Percentiles rank a stretch among this genome's conserved stretches.
These are phyloP conservation scores for Meda fulgida DNA, from an alignment of 2,797 vertebrate genomes.

Conservation along the genomic window DNA sequence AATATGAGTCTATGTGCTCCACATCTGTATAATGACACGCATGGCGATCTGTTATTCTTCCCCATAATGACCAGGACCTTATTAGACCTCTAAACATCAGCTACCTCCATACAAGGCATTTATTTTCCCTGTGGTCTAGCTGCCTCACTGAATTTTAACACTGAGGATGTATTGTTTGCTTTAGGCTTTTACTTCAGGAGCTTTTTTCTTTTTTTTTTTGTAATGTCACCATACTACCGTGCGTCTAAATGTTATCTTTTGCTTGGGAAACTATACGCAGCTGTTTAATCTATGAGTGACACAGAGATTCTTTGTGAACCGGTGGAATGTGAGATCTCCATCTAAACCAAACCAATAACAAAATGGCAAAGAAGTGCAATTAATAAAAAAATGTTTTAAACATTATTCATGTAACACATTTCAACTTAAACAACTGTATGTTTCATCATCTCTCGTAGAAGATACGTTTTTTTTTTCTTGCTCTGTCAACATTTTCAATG, in stretches of 20 bases:
- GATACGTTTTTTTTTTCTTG: not conserved
- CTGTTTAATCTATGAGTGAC: slow-evolving; percentile 32
- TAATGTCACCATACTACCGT: not conserved
- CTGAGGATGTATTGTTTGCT: slow-evolving; percentile 17
- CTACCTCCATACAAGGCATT: slow-evolving; percentile 12
- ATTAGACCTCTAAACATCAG: slow-evolving; percentile 38
- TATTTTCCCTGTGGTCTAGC: slow-evolving; percentile 21
- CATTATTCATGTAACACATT: not conserved
- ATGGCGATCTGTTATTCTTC: slow-evolving; percentile 54
- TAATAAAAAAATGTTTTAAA: not conserved
- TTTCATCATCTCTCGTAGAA: not conserved
- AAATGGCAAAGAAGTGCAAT: slow-evolving; percentile 4
- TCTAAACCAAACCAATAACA: slow-evolving; percentile 2
- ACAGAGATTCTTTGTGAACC: slow-evolving; percentile 28
- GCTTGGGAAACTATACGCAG: slow-evolving; percentile 28
- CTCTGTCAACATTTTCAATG: not conserved
- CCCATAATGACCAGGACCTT: slow-evolving; percentile 40
- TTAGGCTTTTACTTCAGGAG: not conserved
- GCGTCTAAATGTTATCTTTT: slow-evolving; percentile 21
- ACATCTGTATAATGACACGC: slow-evolving; percentile 60
- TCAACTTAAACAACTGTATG: not conserved
- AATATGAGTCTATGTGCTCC: slow-evolving; percentile 58
- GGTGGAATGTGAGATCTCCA: not conserved
- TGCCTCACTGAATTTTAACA: not conserved
- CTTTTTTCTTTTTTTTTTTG: not conserved